A percentile compares a stretch with the other conserved stretches of the same genome.
phyloP scores from a whole-genome alignment of 2,888 invertebrate genomes.

The Anodontia alba region DNA sequence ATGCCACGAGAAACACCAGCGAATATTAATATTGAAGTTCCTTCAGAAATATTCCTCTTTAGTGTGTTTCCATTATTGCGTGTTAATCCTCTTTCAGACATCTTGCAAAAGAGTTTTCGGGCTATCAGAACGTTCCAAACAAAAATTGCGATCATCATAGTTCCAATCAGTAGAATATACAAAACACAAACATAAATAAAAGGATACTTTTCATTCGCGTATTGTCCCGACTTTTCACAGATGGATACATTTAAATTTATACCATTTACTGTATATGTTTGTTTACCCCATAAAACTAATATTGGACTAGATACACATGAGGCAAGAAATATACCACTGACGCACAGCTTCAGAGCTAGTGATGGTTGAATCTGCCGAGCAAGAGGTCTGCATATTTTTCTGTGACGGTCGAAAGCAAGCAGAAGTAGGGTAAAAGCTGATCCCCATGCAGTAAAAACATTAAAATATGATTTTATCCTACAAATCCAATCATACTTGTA shows the following conservation, averaged over 20 bases:
- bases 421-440: slow-evolving; percentile 42
- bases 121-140: slow-evolving; percentile 42
- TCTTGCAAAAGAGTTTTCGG: slow-evolving; percentile 34
- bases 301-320: slow-evolving; percentile 36
- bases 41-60: neutral
- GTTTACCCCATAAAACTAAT: slow-evolving; percentile 49
- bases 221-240: slow-evolving; percentile 44
- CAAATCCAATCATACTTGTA: slow-evolving; percentile 46
- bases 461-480: slow-evolving; percentile 41
- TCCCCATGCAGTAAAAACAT: slow-evolving; percentile 50
- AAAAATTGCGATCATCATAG: slow-evolving; percentile 38
- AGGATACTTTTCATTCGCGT: slow-evolving; percentile 32
- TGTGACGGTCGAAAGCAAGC: slow-evolving; percentile 50
- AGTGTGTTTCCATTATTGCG: too few species aligned
- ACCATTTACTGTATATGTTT: slow-evolving; percentile 32
- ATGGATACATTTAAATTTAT: slow-evolving; percentile 42
- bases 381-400: slow-evolving; percentile 49
- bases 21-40: neutral
- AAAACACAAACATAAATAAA: slow-evolving; percentile 42
- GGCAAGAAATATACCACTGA: slow-evolving; percentile 15
- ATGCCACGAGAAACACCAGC: neutral
- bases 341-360: slow-evolving; percentile 35
- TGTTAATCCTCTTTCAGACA: too few species aligned
- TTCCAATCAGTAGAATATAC: slow-evolving; percentile 45
- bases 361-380: slow-evolving; percentile 49